phyloP scores from a whole-genome alignment of 1,140 invertebrate species.

The Chelonus insularis region DNA sequence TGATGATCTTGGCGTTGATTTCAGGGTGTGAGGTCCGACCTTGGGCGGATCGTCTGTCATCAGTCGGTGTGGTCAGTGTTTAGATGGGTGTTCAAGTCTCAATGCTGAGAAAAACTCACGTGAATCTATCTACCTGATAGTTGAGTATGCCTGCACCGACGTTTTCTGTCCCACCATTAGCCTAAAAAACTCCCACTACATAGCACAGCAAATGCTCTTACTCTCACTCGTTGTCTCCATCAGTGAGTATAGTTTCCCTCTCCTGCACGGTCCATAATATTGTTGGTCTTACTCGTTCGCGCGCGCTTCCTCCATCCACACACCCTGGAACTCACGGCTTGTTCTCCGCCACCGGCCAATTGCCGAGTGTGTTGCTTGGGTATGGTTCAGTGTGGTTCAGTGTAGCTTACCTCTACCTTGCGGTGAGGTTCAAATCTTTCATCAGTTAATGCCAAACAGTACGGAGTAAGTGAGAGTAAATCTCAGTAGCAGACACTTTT shows the following conservation, averaged over 20 bases:
- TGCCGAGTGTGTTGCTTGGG: constrained; percentile 22
- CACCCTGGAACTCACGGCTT: constrained; percentile 14
- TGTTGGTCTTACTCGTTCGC: constrained; percentile 24
- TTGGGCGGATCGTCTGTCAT: too few relatives aligned
- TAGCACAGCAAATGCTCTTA: constrained; percentile 4
- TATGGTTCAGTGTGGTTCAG: neutral
- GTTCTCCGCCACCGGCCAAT: constrained; percentile 35
- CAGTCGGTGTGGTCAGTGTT: too few relatives aligned
- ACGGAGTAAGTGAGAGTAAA: too few relatives aligned
- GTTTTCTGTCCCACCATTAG: neutral
- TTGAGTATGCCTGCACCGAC: too few relatives aligned
- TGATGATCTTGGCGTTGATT: too few relatives aligned
- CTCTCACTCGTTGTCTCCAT: constrained; percentile 4
- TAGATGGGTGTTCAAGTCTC: too few relatives aligned
- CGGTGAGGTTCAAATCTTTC: constrained; percentile 36
- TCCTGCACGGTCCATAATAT: neutral
- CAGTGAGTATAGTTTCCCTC: neutral
- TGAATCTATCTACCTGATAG: too few relatives aligned
- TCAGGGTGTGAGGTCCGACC: too few relatives aligned
- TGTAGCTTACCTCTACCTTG: constrained; percentile 42
- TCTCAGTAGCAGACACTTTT: too few relatives aligned
- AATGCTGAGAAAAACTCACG: too few relatives aligned
- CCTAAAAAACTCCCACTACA: constrained; percentile 35
- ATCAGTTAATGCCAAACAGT: too few relatives aligned
- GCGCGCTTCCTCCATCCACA: constrained; percentile 17